Evolutionary conservation across 2,888 invertebrate species (phyloP), one percentile per base, ranked within the genome.

Genomic region (Aspidiotus destructor): DNA sequence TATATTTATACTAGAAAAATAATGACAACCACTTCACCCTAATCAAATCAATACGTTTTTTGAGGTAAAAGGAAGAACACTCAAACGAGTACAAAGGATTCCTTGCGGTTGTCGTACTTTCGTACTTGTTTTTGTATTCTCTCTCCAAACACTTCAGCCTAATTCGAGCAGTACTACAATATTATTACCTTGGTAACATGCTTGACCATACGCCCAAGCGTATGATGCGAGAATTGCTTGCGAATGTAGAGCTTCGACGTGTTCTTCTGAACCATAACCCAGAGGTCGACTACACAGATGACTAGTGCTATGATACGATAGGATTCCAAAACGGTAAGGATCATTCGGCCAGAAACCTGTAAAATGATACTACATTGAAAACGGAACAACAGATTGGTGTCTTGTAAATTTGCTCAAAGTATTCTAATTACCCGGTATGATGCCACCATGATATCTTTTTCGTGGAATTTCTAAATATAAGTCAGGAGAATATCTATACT

Each of bases 281-380:
- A 78, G 73, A 0, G 77, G 76, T 68, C 85, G 80, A 0, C 73
- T 74, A 1, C 79, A 73, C 57, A 89, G 75, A 74, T 86, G 82
- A 13, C 85, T 84, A 55, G 86, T 79, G 11, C 83, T 82, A 74
- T 89, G 86, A 74, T 85, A 87, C 0, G 91, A 88, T 40, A 95
- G 72, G 9, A 87, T 75, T 1, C 91, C 92, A 79, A 88, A 93
- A 76, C 88, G 86, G 76, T 84, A 82, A 6, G 77, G 76, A 75
- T 89, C 89, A 11, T 89, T 91, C 16, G 91, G 88, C 92, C 92
- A 93, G 77, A 84, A 88, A 17, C 91, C 90, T 86, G 74, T 62
- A 71, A 79, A 79, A 72, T 55, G 72, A 68, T 58, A 62, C n/a
- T 55, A 42, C 15, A 54, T 28, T 1, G 28, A 28, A 28, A 28